Base-by-base conservation (phyloP, 2,113 vertebrate genomes). In the Pomatorhinus ruficollis region DNA sequence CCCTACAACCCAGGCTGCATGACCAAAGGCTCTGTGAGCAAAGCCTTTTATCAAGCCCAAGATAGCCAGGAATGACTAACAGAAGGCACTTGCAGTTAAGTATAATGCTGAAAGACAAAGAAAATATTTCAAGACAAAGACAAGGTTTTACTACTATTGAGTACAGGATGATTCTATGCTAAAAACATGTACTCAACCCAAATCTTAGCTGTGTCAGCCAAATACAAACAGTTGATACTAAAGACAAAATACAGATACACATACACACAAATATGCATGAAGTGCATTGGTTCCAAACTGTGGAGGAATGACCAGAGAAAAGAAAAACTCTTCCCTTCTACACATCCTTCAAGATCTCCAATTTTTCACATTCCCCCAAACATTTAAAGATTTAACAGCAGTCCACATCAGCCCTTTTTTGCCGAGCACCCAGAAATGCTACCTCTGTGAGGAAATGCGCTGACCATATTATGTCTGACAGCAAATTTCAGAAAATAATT, bases 31-130 rank as follows among this genome's bases (percentile, higher is more conserved):
- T 33, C 39, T 52, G 35, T 21, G 76, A 75, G 64, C 53, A 87
- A 95, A 71, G 72, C 18, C 24, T 66, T 93, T 92, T 89, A 93
- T 92, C 79, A 56, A 78, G 28, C 4, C 25, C 44, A 31, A 70
- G 64, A 92, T 40, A 93, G 66, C 39, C 63, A 70, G 37, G 33
- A 77, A 31, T 3, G 6, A 45, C 33, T 52, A 80, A 92, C 12
- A 80, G n/a, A 89, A 95, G 54, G 42, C 60, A 64, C 18, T 33
- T 60, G 31, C 4, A 57, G 6, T 15, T 18, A 83, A 25, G 15
- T 3, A 11, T 21, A 70, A 64, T 16, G 23, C 53, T 83, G 24
- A 42, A 95, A 71, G n/a, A 84, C 35, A 37, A 65, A 61, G 45
- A 74, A 89, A 78, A 56, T 7, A 83, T 12, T 93, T 66, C 53